These are phyloP conservation scores for Phyllotis vaccarum DNA, from an alignment of 2,797 vertebrate genomes.

Conservation along the genomic window DNA sequence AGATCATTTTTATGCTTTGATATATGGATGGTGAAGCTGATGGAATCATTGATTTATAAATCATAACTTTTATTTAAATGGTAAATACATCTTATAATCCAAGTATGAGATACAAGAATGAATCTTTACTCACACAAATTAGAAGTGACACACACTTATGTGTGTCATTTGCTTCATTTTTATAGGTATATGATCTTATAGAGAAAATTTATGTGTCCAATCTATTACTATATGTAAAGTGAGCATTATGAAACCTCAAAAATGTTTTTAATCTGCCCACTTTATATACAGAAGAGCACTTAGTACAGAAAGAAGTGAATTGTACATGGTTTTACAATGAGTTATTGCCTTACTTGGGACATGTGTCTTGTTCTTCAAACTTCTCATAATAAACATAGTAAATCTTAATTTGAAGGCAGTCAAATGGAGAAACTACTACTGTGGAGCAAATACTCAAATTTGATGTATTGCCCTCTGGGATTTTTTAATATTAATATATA, in stretches of 20 bases:
- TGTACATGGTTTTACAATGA: constrained; percentile 38
- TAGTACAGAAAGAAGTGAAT: constrained; percentile 6
- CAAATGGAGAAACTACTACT: constrained; percentile 39
- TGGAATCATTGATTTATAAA: constrained; percentile 59
- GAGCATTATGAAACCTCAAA: constrained; percentile 22
- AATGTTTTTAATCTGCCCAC: constrained; percentile 19
- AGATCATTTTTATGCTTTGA: constrained; percentile 55
- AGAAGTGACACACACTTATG: constrained; percentile 46
- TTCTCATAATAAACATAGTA: constrained; percentile 47
- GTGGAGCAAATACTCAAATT: constrained; percentile 62
- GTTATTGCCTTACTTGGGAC: constrained; percentile 8
- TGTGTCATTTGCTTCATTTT: constrained; percentile 59
- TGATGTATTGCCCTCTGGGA: constrained; percentile 25
- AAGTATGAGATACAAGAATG: constrained; percentile 34
- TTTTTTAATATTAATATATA: constrained; percentile 9
- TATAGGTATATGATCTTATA: constrained; percentile 45
- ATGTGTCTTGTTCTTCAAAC: background rate
- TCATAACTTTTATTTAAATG: constrained; percentile 64
- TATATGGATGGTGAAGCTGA: constrained; percentile 58
- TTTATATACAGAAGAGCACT: constrained; percentile 9
- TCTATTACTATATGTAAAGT: constrained; percentile 40
- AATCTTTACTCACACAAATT: constrained; percentile 55
- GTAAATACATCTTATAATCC: constrained; percentile 32
- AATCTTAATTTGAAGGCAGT: constrained; percentile 46
- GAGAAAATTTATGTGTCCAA: constrained; percentile 43